phyloP scores from a whole-genome alignment of 2,888 invertebrate species.

The Nymphalis polychloros region DNA sequence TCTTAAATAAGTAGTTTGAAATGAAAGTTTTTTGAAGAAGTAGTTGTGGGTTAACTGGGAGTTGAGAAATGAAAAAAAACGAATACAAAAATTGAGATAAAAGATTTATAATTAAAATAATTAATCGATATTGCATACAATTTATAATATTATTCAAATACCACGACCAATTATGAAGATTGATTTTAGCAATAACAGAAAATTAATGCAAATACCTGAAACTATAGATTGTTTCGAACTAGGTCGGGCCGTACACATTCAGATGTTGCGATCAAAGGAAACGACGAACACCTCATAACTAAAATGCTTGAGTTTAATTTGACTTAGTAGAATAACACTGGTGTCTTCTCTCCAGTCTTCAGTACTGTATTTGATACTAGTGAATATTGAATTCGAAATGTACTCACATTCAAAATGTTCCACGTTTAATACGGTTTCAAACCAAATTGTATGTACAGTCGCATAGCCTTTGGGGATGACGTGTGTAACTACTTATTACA shows the following conservation, averaged over 20 bases:
- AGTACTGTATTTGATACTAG: conserved; percentile 19
- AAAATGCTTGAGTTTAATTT: not conserved
- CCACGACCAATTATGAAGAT: no score
- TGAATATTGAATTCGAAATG: conserved; percentile 16
- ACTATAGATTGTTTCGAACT: not conserved
- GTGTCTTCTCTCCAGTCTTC: conserved; percentile 13
- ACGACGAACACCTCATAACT: conserved; percentile 29
- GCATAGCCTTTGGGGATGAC: not conserved
- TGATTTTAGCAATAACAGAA: no score
- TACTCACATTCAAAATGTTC: conserved; percentile 13
- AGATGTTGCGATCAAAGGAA: conserved; percentile 29
- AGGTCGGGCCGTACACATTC: not conserved
- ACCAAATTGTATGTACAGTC: conserved; percentile 1
- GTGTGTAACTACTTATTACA: no score
- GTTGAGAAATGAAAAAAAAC: no score
- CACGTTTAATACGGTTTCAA: conserved; percentile 2
- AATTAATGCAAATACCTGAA: not conserved
- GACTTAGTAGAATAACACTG: conserved; percentile 21
- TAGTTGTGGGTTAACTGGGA: not conserved
- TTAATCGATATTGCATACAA: no score
- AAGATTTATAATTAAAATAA: no score
- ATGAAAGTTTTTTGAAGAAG: not conserved
- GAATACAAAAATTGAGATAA: no score
- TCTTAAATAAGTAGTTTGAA: no score
- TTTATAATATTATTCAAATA: no score